Base-by-base conservation (phyloP, 2,888 invertebrate species). In the Boloria euphrosyne region DNA sequence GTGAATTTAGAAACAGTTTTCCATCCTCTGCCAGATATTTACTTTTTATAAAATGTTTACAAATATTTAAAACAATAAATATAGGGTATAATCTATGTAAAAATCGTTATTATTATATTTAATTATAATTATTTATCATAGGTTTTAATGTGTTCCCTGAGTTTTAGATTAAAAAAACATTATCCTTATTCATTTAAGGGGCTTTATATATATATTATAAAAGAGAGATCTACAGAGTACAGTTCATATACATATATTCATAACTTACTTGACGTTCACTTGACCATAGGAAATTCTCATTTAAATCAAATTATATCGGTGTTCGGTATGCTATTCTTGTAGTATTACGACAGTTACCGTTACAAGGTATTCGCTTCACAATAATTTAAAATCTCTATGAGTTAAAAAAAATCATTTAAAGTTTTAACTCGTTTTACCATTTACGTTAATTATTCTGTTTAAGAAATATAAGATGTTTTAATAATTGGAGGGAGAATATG, bases 201-300 rank as follows among this genome's bases (percentile, higher is more conserved):
- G 65, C 64, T 66, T 67, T 64, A 63, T 65, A 65, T 60, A 66
- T 66, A 64, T 66, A 57, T 61, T 66, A 62, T 44, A 53, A n/a
- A n/a, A n/a, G n/a, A n/a, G n/a, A n/a, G n/a, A n/a, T n/a, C n/a
- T n/a, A n/a, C n/a, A n/a, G n/a, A n/a, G n/a, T n/a, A n/a, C n/a
- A n/a, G n/a, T 62, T 66, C 61, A 49, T 61, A 66, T 65, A 70
- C 66, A 64, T 66, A 70, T 70, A 70, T 68, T 70, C 68, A 66
- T 64, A 63, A 63, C 60, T 62, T 66, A 55, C 58, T 52, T 58
- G 58, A 62, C 64, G 63, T 66, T 52, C 67, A 64, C 65, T 66
- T 68, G 68, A 70, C 70, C 70, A 66, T 61, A 60, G 64, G 58
- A 70, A 67, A 66, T 69, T 64, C 58, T 69, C 66, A 60, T 55